phyloP scores from a whole-genome alignment of 1,140 invertebrate genomes.

The Lasioglossum albipes region DNA sequence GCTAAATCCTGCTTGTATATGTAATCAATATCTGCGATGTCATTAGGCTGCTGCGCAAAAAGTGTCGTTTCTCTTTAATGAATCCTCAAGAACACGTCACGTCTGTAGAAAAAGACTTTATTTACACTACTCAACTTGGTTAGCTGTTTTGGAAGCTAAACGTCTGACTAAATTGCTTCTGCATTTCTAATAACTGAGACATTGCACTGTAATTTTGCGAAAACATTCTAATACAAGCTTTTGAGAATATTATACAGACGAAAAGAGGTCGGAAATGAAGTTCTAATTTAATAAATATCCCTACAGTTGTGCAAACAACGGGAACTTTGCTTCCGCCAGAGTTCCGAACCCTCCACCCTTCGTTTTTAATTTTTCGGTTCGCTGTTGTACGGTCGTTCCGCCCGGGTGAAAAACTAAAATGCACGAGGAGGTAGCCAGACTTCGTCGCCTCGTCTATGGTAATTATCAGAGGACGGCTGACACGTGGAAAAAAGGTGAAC shows the following conservation, averaged over 20 bases:
- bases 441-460: not conserved
- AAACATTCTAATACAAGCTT: not conserved
- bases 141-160: no score
- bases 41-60: no score
- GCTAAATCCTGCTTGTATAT: no score
- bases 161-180: no score
- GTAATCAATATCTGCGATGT: not conserved
- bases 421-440: not conserved
- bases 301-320: slow-evolving; percentile 1
- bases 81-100: no score
- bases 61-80: no score
- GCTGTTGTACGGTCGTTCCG: not conserved
- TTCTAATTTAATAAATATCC: not conserved
- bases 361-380: not conserved
- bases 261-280: no score
- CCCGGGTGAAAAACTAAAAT: no score
- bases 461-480: slow-evolving; percentile 28
- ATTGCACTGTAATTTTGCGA: no score
- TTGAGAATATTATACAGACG: not conserved
- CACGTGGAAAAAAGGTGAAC: not conserved
- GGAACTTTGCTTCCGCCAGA: not conserved
- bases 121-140: no score
- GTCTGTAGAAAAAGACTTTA: no score
- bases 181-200: no score
- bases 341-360: not conserved